Conservation (phyloP, 1,140 invertebrate genomes). For the Pseudobourletiella spinata region DNA sequence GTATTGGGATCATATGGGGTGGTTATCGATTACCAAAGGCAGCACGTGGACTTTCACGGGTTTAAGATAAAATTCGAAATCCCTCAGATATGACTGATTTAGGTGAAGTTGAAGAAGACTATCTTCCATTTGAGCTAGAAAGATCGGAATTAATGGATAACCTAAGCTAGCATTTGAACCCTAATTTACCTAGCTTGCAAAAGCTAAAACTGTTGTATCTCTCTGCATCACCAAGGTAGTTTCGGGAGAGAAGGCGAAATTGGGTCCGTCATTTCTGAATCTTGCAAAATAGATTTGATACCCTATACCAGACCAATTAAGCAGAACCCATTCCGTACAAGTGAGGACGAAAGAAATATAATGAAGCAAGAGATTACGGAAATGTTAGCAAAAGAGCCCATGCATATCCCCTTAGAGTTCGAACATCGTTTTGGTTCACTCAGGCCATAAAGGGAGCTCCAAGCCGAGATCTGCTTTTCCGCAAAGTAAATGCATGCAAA, state of each 20-base stretch:
- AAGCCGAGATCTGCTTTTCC: neutral
- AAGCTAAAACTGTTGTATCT: no score
- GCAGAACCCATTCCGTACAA: neutral
- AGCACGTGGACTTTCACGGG: neutral
- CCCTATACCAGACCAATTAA: neutral
- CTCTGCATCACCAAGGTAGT: no score
- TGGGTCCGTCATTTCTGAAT: neutral
- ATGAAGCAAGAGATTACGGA: conserved; percentile 1
- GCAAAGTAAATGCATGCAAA: neutral
- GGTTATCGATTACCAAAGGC: neutral
- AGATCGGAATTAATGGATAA: neutral
- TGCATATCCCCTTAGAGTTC: neutral
- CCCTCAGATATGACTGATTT: neutral
- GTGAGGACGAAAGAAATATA: neutral
- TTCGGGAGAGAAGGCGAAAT: no score
- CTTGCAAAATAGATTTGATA: conserved; percentile 4
- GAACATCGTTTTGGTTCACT: neutral
- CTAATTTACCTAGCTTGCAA: no score
- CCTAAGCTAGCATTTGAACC: no score
- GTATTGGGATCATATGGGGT: neutral
- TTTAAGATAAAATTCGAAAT: neutral
- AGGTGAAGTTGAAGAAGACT: neutral
- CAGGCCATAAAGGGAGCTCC: neutral
- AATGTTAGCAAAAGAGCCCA: neutral
- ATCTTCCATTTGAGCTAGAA: neutral